Conservation (phyloP, 1,140 invertebrate species). For the Macrocentrus cingulum region DNA sequence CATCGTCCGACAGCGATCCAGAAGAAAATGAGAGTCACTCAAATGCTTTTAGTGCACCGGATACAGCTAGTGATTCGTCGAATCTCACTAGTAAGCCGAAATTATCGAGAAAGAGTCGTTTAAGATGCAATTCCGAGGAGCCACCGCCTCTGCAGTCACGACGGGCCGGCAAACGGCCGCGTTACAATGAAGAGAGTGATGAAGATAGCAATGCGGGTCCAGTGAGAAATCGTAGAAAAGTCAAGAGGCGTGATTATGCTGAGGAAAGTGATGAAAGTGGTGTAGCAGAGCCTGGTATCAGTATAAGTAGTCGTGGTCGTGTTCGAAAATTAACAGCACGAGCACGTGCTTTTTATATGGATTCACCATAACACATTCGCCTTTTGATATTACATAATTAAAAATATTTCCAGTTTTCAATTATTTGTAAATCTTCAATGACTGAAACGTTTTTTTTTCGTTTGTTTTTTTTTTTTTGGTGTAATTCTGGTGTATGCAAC, state of each 20-base stretch:
- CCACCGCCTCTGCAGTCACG: slow-evolving; percentile 30
- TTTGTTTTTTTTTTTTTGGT: too few relatives aligned
- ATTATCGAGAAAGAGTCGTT: slow-evolving; percentile 30
- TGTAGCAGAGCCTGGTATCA: slow-evolving; percentile 55
- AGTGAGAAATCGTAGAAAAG: slow-evolving; percentile 43
- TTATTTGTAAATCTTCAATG: too few relatives aligned
- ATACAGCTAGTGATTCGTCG: slow-evolving; percentile 4
- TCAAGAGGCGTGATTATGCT: slow-evolving; percentile 49
- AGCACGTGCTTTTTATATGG: slow-evolving; percentile 68
- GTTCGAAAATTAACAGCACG: slow-evolving; percentile 80
- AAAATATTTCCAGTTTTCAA: slow-evolving; percentile 7
- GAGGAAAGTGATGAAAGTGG: slow-evolving; percentile 50
- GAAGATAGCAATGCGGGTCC: slow-evolving; percentile 43
- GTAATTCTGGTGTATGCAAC: too few relatives aligned
- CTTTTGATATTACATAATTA: slow-evolving; percentile 24
- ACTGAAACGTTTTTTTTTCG: too few relatives aligned
- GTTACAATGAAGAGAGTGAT: slow-evolving; percentile 68
- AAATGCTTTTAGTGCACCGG: slow-evolving; percentile 21
- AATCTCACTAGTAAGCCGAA: slow-evolving; percentile 29
- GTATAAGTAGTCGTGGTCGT: slow-evolving; percentile 80
- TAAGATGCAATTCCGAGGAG: slow-evolving; percentile 19
- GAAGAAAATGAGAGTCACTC: slow-evolving; percentile 25
- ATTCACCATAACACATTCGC: slow-evolving; percentile 58
- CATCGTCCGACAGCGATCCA: slow-evolving; percentile 25
- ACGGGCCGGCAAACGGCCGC: slow-evolving; percentile 59